Evolutionary conservation across 2,113 vertebrate species (phyloP).

Genomic region (Galemys pyrenaicus): DNA sequence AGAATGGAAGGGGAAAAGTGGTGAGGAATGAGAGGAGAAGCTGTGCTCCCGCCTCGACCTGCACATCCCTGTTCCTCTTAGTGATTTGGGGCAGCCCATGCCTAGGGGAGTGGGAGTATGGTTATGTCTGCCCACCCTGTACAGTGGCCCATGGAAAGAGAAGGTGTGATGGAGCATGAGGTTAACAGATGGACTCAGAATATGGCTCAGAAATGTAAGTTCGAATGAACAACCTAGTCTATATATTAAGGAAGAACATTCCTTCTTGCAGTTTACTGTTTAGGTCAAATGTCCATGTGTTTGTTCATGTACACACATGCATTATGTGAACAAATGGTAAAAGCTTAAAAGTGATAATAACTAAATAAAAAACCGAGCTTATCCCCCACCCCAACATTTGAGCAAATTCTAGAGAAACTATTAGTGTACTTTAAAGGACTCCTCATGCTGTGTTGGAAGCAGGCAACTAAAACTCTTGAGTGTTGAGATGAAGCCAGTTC

Average conservation of each 20-base stretch:
- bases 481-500: neutral
- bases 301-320: neutral
- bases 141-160: neutral
- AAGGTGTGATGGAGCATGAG: neutral
- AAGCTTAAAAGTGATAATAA: neutral
- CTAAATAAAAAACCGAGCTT: neutral
- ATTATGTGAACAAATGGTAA: neutral
- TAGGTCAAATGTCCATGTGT: neutral
- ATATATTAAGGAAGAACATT: neutral
- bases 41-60: rapidly evolving
- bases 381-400: neutral
- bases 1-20: neutral
- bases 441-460: neutral
- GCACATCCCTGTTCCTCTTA: neutral
- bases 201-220: neutral
- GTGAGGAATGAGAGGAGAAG: neutral
- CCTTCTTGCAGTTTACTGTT: neutral
- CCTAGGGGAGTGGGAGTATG: neutral
- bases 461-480: neutral
- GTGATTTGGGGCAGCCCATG: rapidly evolving
- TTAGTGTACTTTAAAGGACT: neutral
- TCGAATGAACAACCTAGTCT: neutral
- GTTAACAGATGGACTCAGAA: neutral
- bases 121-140: too few relatives aligned
- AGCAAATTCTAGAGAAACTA: neutral